Conservation (phyloP, 2,797 vertebrate species). For the Sebastes hubbsi region DNA sequence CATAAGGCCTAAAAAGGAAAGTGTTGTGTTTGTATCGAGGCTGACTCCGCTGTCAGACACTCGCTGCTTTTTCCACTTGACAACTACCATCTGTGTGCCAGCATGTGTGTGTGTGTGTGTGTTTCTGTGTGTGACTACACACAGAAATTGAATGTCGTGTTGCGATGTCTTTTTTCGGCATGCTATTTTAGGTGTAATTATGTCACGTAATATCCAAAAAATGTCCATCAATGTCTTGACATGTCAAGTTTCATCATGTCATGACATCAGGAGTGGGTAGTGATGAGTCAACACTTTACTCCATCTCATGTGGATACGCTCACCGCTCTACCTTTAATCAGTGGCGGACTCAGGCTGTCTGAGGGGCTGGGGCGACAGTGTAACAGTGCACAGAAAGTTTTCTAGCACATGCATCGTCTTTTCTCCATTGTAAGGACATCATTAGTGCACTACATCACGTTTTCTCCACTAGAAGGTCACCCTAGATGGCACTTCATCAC, state of each 20-base stretch:
- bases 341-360: background rate
- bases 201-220: background rate
- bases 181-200: background rate
- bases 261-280: background rate
- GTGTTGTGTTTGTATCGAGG: slow-evolving; percentile 4
- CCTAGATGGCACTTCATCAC: background rate
- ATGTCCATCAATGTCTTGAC: background rate
- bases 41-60: slow-evolving; percentile 17
- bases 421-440: background rate
- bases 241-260: background rate
- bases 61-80: slow-evolving; percentile 24
- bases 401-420: background rate
- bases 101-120: background rate
- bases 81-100: slow-evolving; percentile 30
- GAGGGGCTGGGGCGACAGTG: too few species aligned
- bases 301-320: too few species aligned
- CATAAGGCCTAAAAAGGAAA: slow-evolving; percentile 40
- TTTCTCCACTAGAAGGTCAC: background rate
- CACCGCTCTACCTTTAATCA: background rate
- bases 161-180: background rate
- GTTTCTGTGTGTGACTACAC: background rate
- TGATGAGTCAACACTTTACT: background rate
- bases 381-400: background rate
- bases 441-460: background rate
- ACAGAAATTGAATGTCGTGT: background rate